Percentiles rank a stretch among this genome's conserved stretches.
phyloP scores from a whole-genome alignment of 2,797 vertebrate genomes.

The Austrolebias charrua region DNA sequence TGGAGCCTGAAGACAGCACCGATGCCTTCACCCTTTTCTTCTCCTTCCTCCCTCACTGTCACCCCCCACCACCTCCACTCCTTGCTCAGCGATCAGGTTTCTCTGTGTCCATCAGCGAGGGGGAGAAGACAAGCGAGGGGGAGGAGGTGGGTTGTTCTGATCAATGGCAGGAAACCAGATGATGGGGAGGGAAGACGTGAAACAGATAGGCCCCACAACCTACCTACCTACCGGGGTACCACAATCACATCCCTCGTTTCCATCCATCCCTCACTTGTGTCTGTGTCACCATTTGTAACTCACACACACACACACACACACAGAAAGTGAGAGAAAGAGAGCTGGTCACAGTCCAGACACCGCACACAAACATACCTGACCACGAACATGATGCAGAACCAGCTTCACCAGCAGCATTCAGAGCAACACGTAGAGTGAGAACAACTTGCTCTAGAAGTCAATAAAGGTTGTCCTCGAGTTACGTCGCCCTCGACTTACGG shows the following conservation, averaged over 20 bases:
- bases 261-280: slow-evolving; percentile 41
- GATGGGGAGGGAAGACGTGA: slow-evolving; percentile 95
- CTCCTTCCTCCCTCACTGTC: slow-evolving; percentile 51
- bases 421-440: neutral
- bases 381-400: slow-evolving; percentile 57
- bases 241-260: slow-evolving; percentile 49
- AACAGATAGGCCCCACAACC: slow-evolving; percentile 84
- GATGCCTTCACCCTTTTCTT: slow-evolving; percentile 72
- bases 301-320: slow-evolving; percentile 2
- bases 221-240: slow-evolving; percentile 57
- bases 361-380: slow-evolving; percentile 59
- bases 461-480: too few relatives aligned
- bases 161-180: slow-evolving; percentile 97
- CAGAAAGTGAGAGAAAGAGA: neutral
- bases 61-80: slow-evolving; percentile 16
- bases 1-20: slow-evolving; percentile 62
- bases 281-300: slow-evolving; percentile 39
- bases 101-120: slow-evolving; percentile 91
- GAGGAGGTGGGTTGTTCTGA: slow-evolving; percentile 86
- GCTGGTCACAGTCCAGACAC: slow-evolving; percentile 28
- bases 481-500: too few relatives aligned
- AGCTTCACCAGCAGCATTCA: slow-evolving; percentile 11
- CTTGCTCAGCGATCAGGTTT: slow-evolving; percentile 84
- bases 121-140: slow-evolving; percentile 75
- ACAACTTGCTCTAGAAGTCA: slow-evolving; percentile 22